A percentile compares a stretch with the other conserved stretches of the same genome.
These are phyloP conservation scores for Drosophila melanosoma DNA, from an alignment of 2,888 invertebrate genomes.

Conservation along the genomic window DNA sequence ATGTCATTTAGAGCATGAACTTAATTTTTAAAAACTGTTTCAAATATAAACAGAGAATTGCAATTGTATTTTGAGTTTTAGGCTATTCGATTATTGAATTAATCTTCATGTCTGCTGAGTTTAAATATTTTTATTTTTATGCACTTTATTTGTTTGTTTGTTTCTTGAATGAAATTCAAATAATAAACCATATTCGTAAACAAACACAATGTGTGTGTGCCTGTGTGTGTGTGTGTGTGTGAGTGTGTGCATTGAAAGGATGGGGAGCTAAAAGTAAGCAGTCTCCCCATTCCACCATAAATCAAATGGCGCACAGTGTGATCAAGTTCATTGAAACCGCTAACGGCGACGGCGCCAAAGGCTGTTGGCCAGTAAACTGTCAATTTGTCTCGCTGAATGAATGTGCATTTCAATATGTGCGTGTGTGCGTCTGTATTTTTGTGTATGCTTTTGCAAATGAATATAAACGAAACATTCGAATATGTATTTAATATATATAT, in stretches of 20 bases:
- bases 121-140: conserved; percentile 17
- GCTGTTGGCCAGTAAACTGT: conserved; percentile 56
- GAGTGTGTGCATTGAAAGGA: background rate
- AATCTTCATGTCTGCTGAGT: conserved; percentile 13
- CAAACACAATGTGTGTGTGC: conserved; percentile 3
- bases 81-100: conserved; percentile 25
- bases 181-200: conserved; percentile 44
- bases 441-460: conserved; percentile 19
- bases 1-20: conserved; percentile 53
- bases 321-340: conserved; percentile 46
- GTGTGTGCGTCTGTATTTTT: background rate
- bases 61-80: background rate
- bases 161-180: conserved; percentile 65
- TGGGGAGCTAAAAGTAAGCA: conserved; percentile 42
- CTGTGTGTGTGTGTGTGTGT: background rate
- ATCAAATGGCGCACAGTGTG: conserved; percentile 68
- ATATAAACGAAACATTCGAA: conserved; percentile 36
- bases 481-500: background rate
- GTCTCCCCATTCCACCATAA: conserved; percentile 59
- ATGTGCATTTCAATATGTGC: background rate
- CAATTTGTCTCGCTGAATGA: conserved; percentile 37
- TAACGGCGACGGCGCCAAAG: conserved; percentile 43
- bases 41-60: background rate
- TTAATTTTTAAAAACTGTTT: conserved; percentile 25
- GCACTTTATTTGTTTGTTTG: conserved; percentile 11